phyloP scores from a whole-genome alignment of 2,888 invertebrate species.

The Allygus modestus region DNA sequence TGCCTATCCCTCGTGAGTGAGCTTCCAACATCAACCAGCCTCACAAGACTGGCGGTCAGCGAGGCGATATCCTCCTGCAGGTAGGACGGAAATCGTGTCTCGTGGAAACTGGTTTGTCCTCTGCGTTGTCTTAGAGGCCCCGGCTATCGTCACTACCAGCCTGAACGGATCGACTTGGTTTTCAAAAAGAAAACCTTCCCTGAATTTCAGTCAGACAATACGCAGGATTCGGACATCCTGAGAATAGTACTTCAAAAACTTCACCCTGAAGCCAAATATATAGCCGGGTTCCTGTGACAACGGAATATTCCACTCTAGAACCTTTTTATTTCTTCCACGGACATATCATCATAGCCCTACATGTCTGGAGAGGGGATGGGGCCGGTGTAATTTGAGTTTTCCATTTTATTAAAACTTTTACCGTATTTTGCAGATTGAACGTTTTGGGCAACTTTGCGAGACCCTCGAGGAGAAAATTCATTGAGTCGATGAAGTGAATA shows the following conservation, averaged over 20 bases:
- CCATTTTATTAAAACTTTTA: slow-evolving; percentile 33
- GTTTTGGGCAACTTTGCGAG: slow-evolving; percentile 69
- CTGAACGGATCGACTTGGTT: slow-evolving; percentile 70
- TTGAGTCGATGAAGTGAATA: slow-evolving; percentile 48
- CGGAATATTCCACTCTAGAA: too few species aligned
- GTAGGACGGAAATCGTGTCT: slow-evolving; percentile 3
- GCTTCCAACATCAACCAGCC: slow-evolving; percentile 38
- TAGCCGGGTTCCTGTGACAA: too few species aligned
- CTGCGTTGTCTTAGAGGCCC: slow-evolving; percentile 68
- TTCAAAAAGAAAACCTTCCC: slow-evolving; percentile 66
- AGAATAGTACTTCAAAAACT: slow-evolving; percentile 68
- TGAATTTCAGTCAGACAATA: slow-evolving; percentile 65
- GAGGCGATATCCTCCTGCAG: slow-evolving; percentile 10
- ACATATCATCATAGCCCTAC: too few species aligned
- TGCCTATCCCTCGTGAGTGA: slow-evolving; percentile 2
- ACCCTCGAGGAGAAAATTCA: slow-evolving; percentile 71
- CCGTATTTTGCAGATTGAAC: slow-evolving; percentile 67
- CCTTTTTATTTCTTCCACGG: too few species aligned
- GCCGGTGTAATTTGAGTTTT: too few species aligned
- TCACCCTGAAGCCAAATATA: too few species aligned
- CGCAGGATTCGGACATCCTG: slow-evolving; percentile 68
- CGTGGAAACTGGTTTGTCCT: slow-evolving; percentile 30
- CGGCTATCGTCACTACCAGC: slow-evolving; percentile 69
- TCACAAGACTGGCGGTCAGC: slow-evolving; percentile 5
- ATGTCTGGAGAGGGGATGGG: too few species aligned